Evolutionary conservation across 2,888 invertebrate species (phyloP), one percentile per base, ranked within the genome.

Genomic region (Unio delphinus): DNA sequence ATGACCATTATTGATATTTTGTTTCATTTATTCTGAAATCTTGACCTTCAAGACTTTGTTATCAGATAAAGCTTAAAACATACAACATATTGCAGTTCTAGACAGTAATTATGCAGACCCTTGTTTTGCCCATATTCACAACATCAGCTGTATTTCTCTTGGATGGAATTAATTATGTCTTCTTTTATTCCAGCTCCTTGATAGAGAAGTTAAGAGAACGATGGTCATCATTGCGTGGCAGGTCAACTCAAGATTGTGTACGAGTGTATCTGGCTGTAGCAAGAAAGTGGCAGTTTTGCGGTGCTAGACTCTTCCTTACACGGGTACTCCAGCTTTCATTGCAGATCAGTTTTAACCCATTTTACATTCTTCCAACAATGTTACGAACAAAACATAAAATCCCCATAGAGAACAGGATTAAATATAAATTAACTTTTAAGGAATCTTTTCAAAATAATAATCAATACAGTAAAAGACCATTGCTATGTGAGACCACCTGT

Each of bases 241-340:
- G 96, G 61, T 95, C 94, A 60, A 93, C 94, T 11, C 91, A 94
- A 26, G 98, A 98, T 91, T 98, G 98, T 89, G 96, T 98, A 64
- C 92, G 97, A 78, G 97, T 97, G 88, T 98, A 97, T 91, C 92
- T 98, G 82, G 97, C 96, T 74, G 98, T 97, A 86, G 95, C 96
- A 17, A 93, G 97, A 83, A 97, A 97, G 88, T 98, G 98, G 98
- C 96, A 96, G 15, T 96, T 95, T 91, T 98, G 97, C 88, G 97
- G 97, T 64, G 95, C 97, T 72, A 95, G 95, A 30, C 91, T 98
- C 28, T 98, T 97, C 91, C 95, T 95, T 91, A 96, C 95, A 54
- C 94, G 95, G 92, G 95, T 96, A 23, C 17, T 17, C 54, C 18
- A 26, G 26, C 30, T 64, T 23, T 20, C n/a, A 17, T 55, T 54